These are phyloP conservation scores for human (Homo sapiens) DNA, from an alignment of 2,113 vertebrate genomes.

Conservation along the genomic window GRCh38 chr17:72379501-72380000, in stretches of 20 bases:
- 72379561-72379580: fast-evolving
- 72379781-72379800: not conserved
- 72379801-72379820: not conserved
- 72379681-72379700: constrained; percentile 33
- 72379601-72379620: not conserved
- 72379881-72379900: not conserved
- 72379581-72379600: not conserved
- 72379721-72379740: constrained; percentile 51
- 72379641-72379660: constrained; percentile 65
- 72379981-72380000: not conserved
- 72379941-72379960: not conserved
- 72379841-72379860: not conserved
- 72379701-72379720: constrained; percentile 67
- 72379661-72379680: constrained; percentile 58
- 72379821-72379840: not conserved
- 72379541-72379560: not conserved
- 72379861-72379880: not conserved
- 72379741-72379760: constrained; percentile 57
- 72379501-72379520: not conserved
- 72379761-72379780: constrained; percentile 19
- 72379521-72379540: not conserved
- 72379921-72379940: not conserved
- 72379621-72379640: not conserved
- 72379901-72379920: not conserved
- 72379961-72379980: fast-evolving